Conservation (phyloP, 2,888 invertebrate species). For the Himalopsyche kuldschensis region DNA sequence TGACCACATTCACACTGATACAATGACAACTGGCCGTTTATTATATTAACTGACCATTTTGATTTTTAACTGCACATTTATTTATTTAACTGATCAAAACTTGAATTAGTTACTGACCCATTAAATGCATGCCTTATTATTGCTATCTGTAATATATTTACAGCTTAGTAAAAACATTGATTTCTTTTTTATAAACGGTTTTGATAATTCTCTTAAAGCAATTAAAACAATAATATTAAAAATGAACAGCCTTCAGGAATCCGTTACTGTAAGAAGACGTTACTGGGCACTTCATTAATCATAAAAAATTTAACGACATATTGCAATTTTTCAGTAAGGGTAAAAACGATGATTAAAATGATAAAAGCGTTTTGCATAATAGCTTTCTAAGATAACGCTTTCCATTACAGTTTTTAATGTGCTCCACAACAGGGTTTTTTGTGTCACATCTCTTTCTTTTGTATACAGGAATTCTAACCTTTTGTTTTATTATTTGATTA, state of each 20-base stretch:
- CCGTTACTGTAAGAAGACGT: background rate
- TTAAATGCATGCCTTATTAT: no score
- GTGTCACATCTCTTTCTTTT: background rate
- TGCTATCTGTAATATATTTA: no score
- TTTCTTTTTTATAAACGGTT: no score
- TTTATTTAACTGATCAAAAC: no score
- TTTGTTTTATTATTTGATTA: background rate
- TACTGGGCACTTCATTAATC: slow-evolving; percentile 27
- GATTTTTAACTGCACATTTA: no score
- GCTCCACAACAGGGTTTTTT: background rate
- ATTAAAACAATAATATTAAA: no score
- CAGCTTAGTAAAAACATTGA: no score
- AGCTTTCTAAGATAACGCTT: slow-evolving; percentile 30
- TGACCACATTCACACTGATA: no score
- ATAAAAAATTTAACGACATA: slow-evolving; percentile 36
- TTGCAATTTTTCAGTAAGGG: slow-evolving; percentile 29
- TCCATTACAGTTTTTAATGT: slow-evolving; percentile 24
- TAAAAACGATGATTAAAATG: slow-evolving; percentile 26
- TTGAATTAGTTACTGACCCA: no score
- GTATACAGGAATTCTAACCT: background rate
- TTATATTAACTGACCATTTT: no score
- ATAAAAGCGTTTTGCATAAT: slow-evolving; percentile 33
- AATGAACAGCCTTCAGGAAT: background rate
- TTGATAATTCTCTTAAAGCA: no score
- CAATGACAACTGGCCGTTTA: no score